Evolutionary conservation across 1,140 invertebrate species (phyloP).

Genomic region (Hypothenemus hampei): DNA sequence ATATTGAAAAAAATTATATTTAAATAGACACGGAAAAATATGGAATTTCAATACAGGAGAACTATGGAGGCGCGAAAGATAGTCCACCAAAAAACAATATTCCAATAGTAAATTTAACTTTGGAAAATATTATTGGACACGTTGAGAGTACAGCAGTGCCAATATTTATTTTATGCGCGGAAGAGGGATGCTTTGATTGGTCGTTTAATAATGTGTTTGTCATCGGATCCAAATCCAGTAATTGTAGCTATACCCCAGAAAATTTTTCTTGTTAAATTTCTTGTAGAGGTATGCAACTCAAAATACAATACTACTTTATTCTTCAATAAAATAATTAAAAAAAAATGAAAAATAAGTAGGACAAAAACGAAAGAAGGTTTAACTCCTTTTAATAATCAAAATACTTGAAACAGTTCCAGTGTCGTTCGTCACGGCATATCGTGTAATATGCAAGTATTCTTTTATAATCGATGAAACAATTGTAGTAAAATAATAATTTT

Average conservation of each 20-base stretch:
- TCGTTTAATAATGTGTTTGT: not conserved
- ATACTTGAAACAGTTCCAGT: not conserved
- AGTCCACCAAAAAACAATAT: slow-evolving; percentile 11
- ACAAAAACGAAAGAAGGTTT: not conserved
- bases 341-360: not conserved
- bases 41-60: slow-evolving; percentile 9
- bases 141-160: not conserved
- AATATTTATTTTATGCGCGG: slow-evolving; percentile 9
- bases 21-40: not conserved
- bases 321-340: not conserved
- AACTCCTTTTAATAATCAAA: not conserved
- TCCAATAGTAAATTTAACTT: slow-evolving; percentile 6
- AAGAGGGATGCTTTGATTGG: slow-evolving; percentile 12
- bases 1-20: not conserved
- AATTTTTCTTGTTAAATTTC: slow-evolving; percentile 5
- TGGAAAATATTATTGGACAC: slow-evolving; percentile 3
- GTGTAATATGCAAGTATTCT: not conserved
- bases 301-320: too few relatives aligned
- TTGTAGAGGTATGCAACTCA: too few relatives aligned
- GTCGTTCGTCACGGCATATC: not conserved
- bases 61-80: slow-evolving; percentile 5
- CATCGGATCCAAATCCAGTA: not conserved
- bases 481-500: not conserved
- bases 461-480: too few relatives aligned
- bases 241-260: slow-evolving; percentile 1